phyloP scores from a whole-genome alignment of 2,797 vertebrate genomes.

The Sparus aurata region DNA sequence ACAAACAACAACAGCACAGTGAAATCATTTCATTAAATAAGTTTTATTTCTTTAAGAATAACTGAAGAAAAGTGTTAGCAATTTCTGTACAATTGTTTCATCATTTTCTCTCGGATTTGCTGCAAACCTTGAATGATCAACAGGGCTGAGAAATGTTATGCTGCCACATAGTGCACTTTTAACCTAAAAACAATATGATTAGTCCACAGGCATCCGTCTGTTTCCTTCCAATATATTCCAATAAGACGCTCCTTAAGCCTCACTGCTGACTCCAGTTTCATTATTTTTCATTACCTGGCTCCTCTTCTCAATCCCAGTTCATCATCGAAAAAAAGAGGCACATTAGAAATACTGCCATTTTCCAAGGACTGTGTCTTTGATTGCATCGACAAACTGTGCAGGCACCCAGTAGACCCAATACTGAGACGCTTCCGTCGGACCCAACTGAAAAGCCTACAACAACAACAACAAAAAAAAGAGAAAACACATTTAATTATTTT shows the following conservation, averaged over 20 bases:
- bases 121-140: slow-evolving; percentile 83
- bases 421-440: slow-evolving; percentile 99
- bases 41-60: slow-evolving; percentile 91
- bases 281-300: slow-evolving; percentile 79
- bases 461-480: slow-evolving; percentile 56
- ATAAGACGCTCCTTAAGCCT: slow-evolving; percentile 77
- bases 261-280: slow-evolving; percentile 84
- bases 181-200: slow-evolving; percentile 84
- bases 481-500: slow-evolving; percentile 16
- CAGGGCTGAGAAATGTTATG: slow-evolving; percentile 84
- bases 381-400: slow-evolving; percentile 99
- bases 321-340: slow-evolving; percentile 95
- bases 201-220: slow-evolving; percentile 85
- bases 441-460: slow-evolving; percentile 96
- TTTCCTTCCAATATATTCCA: slow-evolving; percentile 80
- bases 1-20: slow-evolving; percentile 60
- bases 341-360: slow-evolving; percentile 99
- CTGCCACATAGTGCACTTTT: slow-evolving; percentile 86
- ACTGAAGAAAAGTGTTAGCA: slow-evolving; percentile 88
- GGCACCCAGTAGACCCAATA: slow-evolving; percentile 99
- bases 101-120: slow-evolving; percentile 83
- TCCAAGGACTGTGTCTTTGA: slow-evolving; percentile 99
- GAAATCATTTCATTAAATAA: slow-evolving; percentile 88
- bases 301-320: slow-evolving; percentile 88
- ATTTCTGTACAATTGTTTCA: slow-evolving; percentile 90